Evolutionary conservation across 2,113 vertebrate species (phyloP), one percentile per base, ranked within the genome.

Genomic region (Galbula dea): DNA sequence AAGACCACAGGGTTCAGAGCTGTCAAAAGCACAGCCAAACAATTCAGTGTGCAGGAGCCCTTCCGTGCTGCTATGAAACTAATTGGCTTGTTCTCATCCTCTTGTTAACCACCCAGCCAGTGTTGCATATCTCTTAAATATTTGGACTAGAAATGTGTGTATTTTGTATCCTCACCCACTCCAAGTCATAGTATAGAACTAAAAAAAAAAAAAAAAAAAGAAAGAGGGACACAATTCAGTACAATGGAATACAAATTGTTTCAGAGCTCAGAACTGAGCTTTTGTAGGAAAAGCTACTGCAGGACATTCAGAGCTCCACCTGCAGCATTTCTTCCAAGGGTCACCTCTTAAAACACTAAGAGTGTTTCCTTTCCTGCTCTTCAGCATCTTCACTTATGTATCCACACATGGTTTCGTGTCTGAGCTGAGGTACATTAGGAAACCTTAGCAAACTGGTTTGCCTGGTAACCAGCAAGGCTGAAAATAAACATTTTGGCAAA

Each of bases 401-500:
- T 24, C 73, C 58, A 67, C 90, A 45, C 17, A 58, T 0, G 0
- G 68, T 19, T 86, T 93, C 85, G 74, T 37, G 89, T 77, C 84
- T 83, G 55, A 92, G 74, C 61, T 55, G 58, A 90, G 39, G 58
- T 2, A 58, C 51, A 39, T 39, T 30, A 83, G 32, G 75, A 67
- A 94, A 87, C 11, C 84, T 78, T 43, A 89, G 67, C 82, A 59
- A 93, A 94, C 59, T 66, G 30, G 67, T 91, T 80, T 91, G 91
- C 89, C 84, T 94, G 73, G 95, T 83, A 95, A 92, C 87, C 1
- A 1, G 39, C 29, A 73, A 45, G 43, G 74, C 87, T 74, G 43
- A 55, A 83, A 95, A 91, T 48, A 83, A 92, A 92, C 78, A 67
- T 45, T 48, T 86, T 36, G 51, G 66, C 49, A 62, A 81, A 73